Conservation (phyloP, 2,113 vertebrate genomes). For the Anolis carolinensis region DNA sequence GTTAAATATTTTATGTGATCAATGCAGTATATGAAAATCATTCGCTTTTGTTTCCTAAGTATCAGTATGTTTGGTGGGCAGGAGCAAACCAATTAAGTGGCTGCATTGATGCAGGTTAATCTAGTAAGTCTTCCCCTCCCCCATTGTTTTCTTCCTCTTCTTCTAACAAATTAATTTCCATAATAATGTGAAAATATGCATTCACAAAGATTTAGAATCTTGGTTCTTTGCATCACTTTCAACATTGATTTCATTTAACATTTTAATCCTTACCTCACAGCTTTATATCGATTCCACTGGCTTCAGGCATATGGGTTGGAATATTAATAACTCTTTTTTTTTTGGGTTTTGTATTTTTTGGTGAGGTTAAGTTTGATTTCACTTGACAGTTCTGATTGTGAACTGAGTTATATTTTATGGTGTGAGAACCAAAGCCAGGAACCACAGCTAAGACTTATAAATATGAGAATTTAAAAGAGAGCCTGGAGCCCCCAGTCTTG, state of each 20-base stretch:
- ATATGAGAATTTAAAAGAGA: not conserved
- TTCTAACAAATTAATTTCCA: not conserved
- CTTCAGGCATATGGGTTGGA: slow-evolving; percentile 11
- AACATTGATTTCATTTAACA: slow-evolving; percentile 34
- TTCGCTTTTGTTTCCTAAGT: slow-evolving; percentile 56
- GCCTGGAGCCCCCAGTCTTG: not conserved
- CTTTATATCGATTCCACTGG: slow-evolving; percentile 29
- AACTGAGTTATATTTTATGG: slow-evolving; percentile 16
- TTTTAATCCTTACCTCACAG: slow-evolving; percentile 32
- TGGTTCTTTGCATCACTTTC: not conserved
- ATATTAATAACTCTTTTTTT: slow-evolving; percentile 35
- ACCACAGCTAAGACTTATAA: slow-evolving; percentile 21
- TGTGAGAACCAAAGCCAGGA: slow-evolving; percentile 23
- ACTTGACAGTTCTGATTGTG: slow-evolving; percentile 36
- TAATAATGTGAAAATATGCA: slow-evolving; percentile 18
- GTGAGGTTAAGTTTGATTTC: not conserved
- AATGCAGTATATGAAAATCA: slow-evolving; percentile 47
- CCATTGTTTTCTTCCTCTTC: not conserved
- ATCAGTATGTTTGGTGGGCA: slow-evolving; percentile 46
- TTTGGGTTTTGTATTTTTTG: not conserved
- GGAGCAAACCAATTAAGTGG: slow-evolving; percentile 39
- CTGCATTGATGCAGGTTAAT: slow-evolving; percentile 28
- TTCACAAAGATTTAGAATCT: not conserved
- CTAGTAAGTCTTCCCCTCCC: slow-evolving; percentile 24
- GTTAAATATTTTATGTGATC: slow-evolving; percentile 60